These are phyloP conservation scores for Parambassis ranga DNA, from an alignment of 2,797 vertebrate genomes.

Conservation along the genomic window DNA sequence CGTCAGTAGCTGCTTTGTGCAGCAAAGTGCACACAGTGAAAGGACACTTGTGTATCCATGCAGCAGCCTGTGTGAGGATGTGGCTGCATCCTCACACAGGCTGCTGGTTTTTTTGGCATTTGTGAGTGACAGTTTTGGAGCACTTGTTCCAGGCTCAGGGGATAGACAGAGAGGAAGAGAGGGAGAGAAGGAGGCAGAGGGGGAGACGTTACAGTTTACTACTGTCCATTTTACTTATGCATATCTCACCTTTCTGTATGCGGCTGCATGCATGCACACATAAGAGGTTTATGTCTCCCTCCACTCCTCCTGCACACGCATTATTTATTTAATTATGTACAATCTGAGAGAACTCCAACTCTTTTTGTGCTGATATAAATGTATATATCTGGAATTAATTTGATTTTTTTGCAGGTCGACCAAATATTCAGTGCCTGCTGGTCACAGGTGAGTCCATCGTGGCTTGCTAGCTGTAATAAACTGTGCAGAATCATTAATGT, in stretches of 20 bases:
- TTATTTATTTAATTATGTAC: too few species aligned
- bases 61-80: not conserved
- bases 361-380: too few species aligned
- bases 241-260: conserved; percentile 33
- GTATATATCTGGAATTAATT: too few species aligned
- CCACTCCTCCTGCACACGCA: too few species aligned
- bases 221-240: conserved; percentile 38
- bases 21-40: too few species aligned
- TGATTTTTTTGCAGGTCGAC: too few species aligned
- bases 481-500: too few species aligned
- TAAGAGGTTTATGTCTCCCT: not conserved
- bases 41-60: conserved; percentile 3
- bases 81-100: conserved; percentile 16
- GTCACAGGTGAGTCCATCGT: too few species aligned
- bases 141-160: conserved; percentile 46
- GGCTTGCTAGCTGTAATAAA: too few species aligned
- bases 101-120: conserved; percentile 35
- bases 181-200: too few species aligned
- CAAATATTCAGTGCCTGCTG: too few species aligned
- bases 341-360: too few species aligned
- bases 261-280: not conserved
- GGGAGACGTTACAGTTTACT: conserved; percentile 6
- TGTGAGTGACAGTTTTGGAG: conserved; percentile 72
- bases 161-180: not conserved
- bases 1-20: not conserved